Evolutionary conservation across 1,140 invertebrate genomes (phyloP).

Genomic region (Nilaparvata lugens): DNA sequence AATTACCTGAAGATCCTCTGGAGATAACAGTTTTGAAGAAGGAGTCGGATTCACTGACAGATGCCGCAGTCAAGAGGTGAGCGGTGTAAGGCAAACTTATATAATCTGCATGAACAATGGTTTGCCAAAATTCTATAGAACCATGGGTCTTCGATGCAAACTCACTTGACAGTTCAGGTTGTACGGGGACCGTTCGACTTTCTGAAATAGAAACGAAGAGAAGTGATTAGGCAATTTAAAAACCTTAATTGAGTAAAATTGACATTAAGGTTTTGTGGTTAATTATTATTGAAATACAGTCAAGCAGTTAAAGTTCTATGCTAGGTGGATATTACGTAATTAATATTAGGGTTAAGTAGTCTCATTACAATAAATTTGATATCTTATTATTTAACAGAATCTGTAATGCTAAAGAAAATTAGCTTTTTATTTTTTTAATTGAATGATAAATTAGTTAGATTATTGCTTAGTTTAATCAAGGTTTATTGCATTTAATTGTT

Average conservation of each 20-base stretch:
- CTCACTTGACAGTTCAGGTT: neutral
- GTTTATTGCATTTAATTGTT: no score
- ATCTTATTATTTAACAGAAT: no score
- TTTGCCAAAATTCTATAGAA: conserved; percentile 48
- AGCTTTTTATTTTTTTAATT: no score
- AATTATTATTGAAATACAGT: conserved; percentile 7
- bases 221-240: neutral
- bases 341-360: no score
- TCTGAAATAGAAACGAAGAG: conserved; percentile 8
- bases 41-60: conserved; percentile 41
- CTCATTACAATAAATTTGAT: no score
- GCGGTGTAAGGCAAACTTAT: conserved; percentile 41
- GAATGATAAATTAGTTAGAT: no score
- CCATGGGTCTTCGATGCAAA: conserved; percentile 3
- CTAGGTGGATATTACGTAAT: no score
- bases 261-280: conserved; percentile 32
- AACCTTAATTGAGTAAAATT: conserved; percentile 3
- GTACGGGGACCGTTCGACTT: neutral
- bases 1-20: conserved; percentile 42
- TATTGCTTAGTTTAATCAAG: no score
- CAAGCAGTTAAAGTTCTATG: conserved; percentile 20
- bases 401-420: no score
- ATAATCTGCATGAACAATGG: conserved; percentile 54
- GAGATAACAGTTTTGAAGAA: conserved; percentile 60
- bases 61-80: neutral